phyloP scores from a whole-genome alignment of 1,140 invertebrate species.

The Drosophila setifemur region DNA sequence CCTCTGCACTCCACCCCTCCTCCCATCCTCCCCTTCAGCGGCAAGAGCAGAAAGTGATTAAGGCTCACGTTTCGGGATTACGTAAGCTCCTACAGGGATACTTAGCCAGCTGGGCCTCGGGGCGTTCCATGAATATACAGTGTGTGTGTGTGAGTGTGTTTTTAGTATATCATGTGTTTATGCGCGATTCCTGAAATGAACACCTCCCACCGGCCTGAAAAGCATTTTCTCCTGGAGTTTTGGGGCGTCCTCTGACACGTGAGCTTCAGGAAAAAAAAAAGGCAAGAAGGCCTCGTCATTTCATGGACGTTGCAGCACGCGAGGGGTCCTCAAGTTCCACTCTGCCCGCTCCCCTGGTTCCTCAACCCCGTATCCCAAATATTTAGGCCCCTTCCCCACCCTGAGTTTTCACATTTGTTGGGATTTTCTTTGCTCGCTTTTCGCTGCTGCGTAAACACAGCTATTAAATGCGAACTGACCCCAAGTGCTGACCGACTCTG shows the following conservation, averaged over 20 bases:
- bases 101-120: constrained; percentile 46
- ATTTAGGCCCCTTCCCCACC: not conserved
- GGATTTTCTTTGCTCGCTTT: constrained; percentile 33
- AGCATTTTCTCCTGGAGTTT: constrained; percentile 19
- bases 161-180: constrained; percentile 73
- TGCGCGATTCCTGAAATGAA: constrained; percentile 68
- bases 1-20: not conserved
- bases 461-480: constrained; percentile 56
- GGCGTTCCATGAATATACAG: not conserved
- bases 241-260: constrained; percentile 61
- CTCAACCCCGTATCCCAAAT: not conserved
- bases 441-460: constrained; percentile 44
- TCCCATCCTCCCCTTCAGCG: not conserved
- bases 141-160: constrained; percentile 25
- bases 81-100: constrained; percentile 77
- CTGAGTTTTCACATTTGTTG: constrained; percentile 50
- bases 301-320: constrained; percentile 73
- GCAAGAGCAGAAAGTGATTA: constrained; percentile 44
- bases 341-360: not conserved
- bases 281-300: constrained; percentile 57
- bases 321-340: constrained; percentile 32
- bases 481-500: constrained; percentile 42
- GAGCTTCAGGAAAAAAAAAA: constrained; percentile 52
- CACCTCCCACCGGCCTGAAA: constrained; percentile 12
- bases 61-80: constrained; percentile 61